Evolutionary conservation across 2,888 invertebrate genomes (phyloP), one percentile per base, ranked within the genome.

Genomic region (Diadromus collaris): DNA sequence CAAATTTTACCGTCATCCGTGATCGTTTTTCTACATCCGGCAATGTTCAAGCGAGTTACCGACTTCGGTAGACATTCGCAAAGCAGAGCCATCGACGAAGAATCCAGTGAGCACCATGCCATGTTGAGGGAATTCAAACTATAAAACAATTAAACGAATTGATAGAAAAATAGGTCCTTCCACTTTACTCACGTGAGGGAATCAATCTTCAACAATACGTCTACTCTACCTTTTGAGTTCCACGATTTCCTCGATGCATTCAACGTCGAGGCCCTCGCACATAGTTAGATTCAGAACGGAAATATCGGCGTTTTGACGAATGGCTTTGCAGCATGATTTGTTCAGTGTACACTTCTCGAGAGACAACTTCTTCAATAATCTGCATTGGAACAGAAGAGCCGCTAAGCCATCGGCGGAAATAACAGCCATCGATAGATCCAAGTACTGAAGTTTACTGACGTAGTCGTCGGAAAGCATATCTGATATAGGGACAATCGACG

Each of bases 231-330:
- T 91, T 48, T 79, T 78, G 13, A 90, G 86, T 77, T 87, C 90
- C 69, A 95, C 89, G 85, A 97, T 92, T 69, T 92, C 90, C 13
- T 92, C 91, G 0, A 97, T 87, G 27, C 95, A 95, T 70, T 92
- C 91, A 0, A 93, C 91, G 19, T 94, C 93, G 7, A 98, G 89
- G 0, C 96, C 97, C 69, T 92, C 93, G 27, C 95, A 95, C 96
- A 97, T 96, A 0, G 96, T 94, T 86, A 98, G 91, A 92, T 98
- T 98, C 24, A 98, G 92, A 0, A 95, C 94, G 89, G 97, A 96
- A 81, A 98, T 90, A 58, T 94, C 91, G 61, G 87, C 89, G 88
- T 94, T 96, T 87, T 93, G 88, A 83, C 95, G 94, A 77, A 98
- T 94, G 65, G 95, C 92, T 77, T 92, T 89, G 86, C 96, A 95